Evolutionary conservation across 1,140 invertebrate species (phyloP).

Genomic region (Zaprionus nigranus): DNA sequence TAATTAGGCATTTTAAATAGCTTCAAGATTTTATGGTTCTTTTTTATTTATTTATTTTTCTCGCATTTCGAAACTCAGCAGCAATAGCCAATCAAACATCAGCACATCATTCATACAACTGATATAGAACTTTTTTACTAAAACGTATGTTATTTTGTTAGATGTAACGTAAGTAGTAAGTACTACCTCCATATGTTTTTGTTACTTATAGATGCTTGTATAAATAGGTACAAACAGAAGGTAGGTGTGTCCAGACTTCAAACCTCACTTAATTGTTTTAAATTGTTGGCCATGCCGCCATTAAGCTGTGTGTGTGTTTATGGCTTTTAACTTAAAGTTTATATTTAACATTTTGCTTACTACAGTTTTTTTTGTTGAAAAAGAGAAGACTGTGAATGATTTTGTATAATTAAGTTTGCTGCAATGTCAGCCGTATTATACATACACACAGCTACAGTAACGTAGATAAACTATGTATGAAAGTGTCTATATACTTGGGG

Average conservation of each 20-base stretch:
- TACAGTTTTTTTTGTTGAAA: neutral
- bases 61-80: slow-evolving; percentile 16
- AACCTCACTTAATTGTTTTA: neutral
- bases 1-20: slow-evolving; percentile 66
- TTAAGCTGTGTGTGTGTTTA: neutral
- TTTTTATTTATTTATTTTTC: slow-evolving; percentile 23
- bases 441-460: slow-evolving; percentile 2
- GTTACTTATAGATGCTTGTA: too few species aligned
- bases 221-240: neutral
- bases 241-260: neutral
- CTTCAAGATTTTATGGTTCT: slow-evolving; percentile 12
- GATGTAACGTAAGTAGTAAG: too few species aligned
- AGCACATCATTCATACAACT: neutral
- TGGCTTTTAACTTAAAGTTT: neutral
- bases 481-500: slow-evolving; percentile 25
- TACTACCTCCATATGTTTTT: too few species aligned
- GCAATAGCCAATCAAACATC: neutral
- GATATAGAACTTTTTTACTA: neutral
- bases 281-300: too few species aligned
- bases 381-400: slow-evolving; percentile 16
- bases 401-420: slow-evolving; percentile 63
- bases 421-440: slow-evolving; percentile 53
- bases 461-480: slow-evolving; percentile 1
- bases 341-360: neutral
- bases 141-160: too few species aligned